Evolutionary conservation across 2,113 vertebrate species (phyloP).

Genomic region (Leptocoma aspasia): DNA sequence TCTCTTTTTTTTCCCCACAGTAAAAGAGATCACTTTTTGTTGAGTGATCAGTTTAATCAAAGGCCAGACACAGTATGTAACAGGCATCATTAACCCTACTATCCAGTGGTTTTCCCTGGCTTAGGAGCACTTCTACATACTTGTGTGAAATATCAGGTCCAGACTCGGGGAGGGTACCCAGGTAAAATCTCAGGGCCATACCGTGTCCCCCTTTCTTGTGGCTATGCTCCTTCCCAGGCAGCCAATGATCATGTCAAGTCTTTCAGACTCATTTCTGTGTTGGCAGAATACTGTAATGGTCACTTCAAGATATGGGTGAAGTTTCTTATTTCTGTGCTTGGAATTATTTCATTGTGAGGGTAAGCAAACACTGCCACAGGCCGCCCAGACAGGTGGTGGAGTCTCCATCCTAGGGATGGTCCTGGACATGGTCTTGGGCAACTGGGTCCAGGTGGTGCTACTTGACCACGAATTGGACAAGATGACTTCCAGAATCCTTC

Average conservation of each 20-base stretch:
- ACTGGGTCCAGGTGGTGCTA: not conserved
- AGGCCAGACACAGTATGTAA: not conserved
- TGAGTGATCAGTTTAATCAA: not conserved
- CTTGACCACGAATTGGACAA: not conserved
- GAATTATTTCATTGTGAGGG: not conserved
- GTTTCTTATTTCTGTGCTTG: not conserved
- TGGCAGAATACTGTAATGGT: fast-evolving
- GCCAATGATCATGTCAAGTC: not conserved
- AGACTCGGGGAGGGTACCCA: not conserved
- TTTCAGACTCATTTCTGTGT: not conserved
- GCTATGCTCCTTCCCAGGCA: not conserved
- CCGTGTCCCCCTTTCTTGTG: not conserved
- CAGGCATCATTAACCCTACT: not conserved
- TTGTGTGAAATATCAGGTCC: not conserved
- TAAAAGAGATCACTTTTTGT: not conserved
- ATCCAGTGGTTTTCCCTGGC: not conserved
- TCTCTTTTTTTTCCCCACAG: not conserved
- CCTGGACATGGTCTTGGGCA: not conserved
- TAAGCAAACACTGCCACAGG: not conserved
- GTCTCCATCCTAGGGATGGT: not conserved
- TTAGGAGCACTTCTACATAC: not conserved
- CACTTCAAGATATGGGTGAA: not conserved
- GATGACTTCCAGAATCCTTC: not conserved
- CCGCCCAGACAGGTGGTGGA: not conserved
- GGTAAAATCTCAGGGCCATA: not conserved